A percentile compares a stretch with the other conserved stretches of the same genome.
Conservation (phyloP, 2,888 invertebrate species). For the Drosophila pseudotalamancana region DNA sequence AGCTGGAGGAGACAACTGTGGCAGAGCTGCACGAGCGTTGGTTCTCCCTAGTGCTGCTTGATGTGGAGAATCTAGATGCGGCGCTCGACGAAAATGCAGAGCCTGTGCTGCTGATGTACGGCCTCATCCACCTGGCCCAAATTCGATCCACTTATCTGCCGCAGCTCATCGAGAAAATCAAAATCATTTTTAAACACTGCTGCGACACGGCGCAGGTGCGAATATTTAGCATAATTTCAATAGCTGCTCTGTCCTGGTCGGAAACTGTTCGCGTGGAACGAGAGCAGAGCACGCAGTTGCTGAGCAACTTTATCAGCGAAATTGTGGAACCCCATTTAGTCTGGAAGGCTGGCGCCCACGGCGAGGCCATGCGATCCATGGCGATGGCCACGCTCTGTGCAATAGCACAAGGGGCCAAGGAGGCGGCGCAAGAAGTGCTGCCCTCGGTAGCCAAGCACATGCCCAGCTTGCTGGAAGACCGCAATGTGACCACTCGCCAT, state of each 20-base stretch:
- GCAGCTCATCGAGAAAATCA: slow-evolving; percentile 73
- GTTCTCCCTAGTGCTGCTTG: slow-evolving; percentile 68
- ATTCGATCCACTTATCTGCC: slow-evolving; percentile 73
- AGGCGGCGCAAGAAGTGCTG: slow-evolving; percentile 71
- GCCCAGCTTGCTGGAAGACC: slow-evolving; percentile 82
- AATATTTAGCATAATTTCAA: slow-evolving; percentile 81
- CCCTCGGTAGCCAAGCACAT: slow-evolving; percentile 72
- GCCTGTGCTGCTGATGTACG: slow-evolving; percentile 81
- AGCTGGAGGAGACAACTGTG: slow-evolving; percentile 42
- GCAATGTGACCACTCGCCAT: slow-evolving; percentile 78
- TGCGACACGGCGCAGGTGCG: slow-evolving; percentile 81
- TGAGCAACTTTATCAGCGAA: slow-evolving; percentile 64
- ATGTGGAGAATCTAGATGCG: slow-evolving; percentile 81
- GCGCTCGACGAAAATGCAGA: slow-evolving; percentile 79
- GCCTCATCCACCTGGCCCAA: slow-evolving; percentile 76
- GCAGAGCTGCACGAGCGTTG: slow-evolving; percentile 73
- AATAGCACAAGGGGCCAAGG: slow-evolving; percentile 76
- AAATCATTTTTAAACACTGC: slow-evolving; percentile 75
- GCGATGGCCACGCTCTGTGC: slow-evolving; percentile 83
- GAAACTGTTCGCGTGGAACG: slow-evolving; percentile 57
- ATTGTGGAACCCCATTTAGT: slow-evolving; percentile 79
- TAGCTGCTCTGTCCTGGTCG: slow-evolving; percentile 80
- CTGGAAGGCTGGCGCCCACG: slow-evolving; percentile 82
- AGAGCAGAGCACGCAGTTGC: slow-evolving; percentile 63
- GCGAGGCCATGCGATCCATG: slow-evolving; percentile 83